Base-by-base conservation (phyloP, 2,888 invertebrate genomes). In the Drosophila monieri region DNA sequence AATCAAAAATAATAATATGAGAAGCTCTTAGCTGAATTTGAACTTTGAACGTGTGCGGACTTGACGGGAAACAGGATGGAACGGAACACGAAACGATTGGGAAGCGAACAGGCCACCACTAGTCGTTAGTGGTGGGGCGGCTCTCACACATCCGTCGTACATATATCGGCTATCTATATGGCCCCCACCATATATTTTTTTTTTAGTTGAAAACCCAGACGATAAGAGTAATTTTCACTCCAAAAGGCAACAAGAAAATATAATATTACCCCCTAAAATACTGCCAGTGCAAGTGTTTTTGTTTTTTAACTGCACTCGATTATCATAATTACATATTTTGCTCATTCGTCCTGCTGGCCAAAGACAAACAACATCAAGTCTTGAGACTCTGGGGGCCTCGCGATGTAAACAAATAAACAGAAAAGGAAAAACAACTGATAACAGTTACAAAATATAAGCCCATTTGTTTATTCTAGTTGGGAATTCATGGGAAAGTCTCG, bases 1-100 rank as follows among this genome's bases (percentile, higher is more conserved):
- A 69, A 74, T 77, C 65, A 77, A 61, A 53, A 78, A 55, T 41
- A 52, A 48, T 58, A 64, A 65, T 64, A 65, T 66, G 23, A 65
- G 65, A 46, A 37, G 64, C 44, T 18, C 15, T 64, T 64, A 30
- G 44, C 65, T 15, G 35, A 21, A 35, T n/a, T 61, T 60, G 60
- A 61, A 61, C 60, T 61, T 61, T 68, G 46, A 25, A 41, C 44
- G 35, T 6, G 25, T 5, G 18, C 1, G 21, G 8, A 18, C 6
- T 41, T 41, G 1, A 23, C 10, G 12, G 1, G 12, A 18, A 32
- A 48, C 18, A 6, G 10, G 15, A 48, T 48, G 18, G 48, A 48
- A 48, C 12, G n/a, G 3, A 32, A 48, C 32, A 8, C 15, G 21
- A 23, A 23, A 23, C 14, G 32, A 37, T 30, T 60, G 21, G 21